Base-by-base conservation (phyloP, 1,140 invertebrate genomes). In the Potamilus streckersoni region DNA sequence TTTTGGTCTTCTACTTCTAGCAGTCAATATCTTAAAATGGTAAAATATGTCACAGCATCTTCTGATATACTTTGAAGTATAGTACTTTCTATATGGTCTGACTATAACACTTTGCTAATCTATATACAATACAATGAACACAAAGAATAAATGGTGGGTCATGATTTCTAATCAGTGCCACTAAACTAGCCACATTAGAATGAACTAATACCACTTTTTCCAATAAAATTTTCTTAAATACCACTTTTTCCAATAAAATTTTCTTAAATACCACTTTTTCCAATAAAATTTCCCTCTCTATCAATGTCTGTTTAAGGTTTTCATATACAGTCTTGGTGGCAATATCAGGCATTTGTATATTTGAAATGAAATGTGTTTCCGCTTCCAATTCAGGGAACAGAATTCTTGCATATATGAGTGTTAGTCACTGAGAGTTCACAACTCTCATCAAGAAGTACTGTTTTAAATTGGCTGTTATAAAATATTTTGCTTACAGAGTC, bases 381-480 rank as follows among this genome's bases (percentile, higher is more conserved):
- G 63, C 60, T 17, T 71, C 19, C 61, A 62, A 62, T 14, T 71
- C 27, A 27, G 27, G 12, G 19, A 31, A 19, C 23, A 71, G 8
- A 62, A 58, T 62, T 70, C 5, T 70, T n/a, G 69, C 57, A n/a
- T 49, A 49, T 49, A 49, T 1, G 5, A 49, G 38, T 6, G 6
- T 6, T 55, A 61, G 56, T 70, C 17, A 70, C 58, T 59, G 69
- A 70, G 27, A 70, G 2, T 19, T 70, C 69, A 60, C 57, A 70
- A 59, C 55, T 70, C 60, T 70, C 57, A 70, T 70, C 69, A 14
- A 70, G 27, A 20, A 70, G 31, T 55, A 70, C 60, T 15, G 69
- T 27, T 15, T 61, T 38, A 60, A 20, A 70, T n/a, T 56, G 69
- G 31, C 69, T 70, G n/a, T 16, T 70, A 23, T 1, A 60, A 19